Evolutionary conservation across 2,797 vertebrate species (phyloP), one percentile per base, ranked within the genome.

Genomic region (Thaleichthys pacificus): DNA sequence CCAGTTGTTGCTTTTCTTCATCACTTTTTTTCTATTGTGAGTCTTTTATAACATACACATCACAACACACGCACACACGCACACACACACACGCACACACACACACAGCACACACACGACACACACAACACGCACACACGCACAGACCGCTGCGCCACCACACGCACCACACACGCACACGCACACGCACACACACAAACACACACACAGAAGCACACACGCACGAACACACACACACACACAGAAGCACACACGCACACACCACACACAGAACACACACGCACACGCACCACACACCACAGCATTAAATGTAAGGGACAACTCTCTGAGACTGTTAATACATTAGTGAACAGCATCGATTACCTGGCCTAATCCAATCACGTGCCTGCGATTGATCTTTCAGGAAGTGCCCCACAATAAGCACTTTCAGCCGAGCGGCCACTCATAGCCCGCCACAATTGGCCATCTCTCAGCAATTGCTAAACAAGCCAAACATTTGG

Each of bases 401-500:
- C 91, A 93, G 94, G 93, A 93, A 96, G 90, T 92, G 89, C 85
- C 78, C 84, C 90, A 90, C 92, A 92, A 93, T 95, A 93, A 96
- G 96, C 95, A 96, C 94, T 97, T 95, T 95, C 93, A 74, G 76
- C 92, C 89, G 88, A 91, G 91, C 87, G 24, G 24, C 86, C 15
- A 91, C 90, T 97, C 96, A 96, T 96, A 95, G 90, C 91, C 91
- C 89, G 92, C 91, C 92, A 94, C 95, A 95, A 92, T 93, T 92
- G 92, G 91, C 91, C 95, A 91, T 94, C 90, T 89, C 92, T 89
- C 91, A 93, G 93, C 94, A 96, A 98, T 96, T 95, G 95, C 94
- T 98, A 65, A 95, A 96, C 93, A 96, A 95, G 93, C 93, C 93
- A 97, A 98, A 97, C 94, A 96, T 97, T 97, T 95, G 92, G 92